Conservation (phyloP, 1,140 invertebrate genomes). For the Pogonomyrmex californicus region DNA sequence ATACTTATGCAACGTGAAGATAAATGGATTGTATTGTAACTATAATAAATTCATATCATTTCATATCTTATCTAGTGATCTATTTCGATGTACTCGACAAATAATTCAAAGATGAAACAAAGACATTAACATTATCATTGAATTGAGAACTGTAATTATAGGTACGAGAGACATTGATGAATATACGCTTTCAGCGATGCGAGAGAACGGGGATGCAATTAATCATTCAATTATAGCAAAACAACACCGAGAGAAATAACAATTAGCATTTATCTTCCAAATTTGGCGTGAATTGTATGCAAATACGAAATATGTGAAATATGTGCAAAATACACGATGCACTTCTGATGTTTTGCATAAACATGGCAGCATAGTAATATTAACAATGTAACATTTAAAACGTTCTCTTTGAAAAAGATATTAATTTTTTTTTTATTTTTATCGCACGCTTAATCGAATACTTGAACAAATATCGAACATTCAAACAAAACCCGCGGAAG, state of each 20-base stretch:
- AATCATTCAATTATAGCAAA: slow-evolving; percentile 63
- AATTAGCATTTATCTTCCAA: slow-evolving; percentile 52
- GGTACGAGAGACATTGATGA: slow-evolving; percentile 67
- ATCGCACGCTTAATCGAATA: slow-evolving; percentile 21
- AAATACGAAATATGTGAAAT: slow-evolving; percentile 8
- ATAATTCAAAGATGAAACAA: slow-evolving; percentile 51
- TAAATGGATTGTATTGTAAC: neutral
- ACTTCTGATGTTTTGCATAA: neutral
- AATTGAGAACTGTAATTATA: slow-evolving; percentile 68
- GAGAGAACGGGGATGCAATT: slow-evolving; percentile 37
- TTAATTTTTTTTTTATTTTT: neutral
- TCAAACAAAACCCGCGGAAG: slow-evolving; percentile 30
- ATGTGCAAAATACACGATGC: neutral
- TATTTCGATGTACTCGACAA: slow-evolving; percentile 38
- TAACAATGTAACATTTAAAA: slow-evolving; percentile 7
- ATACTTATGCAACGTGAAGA: neutral
- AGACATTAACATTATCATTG: slow-evolving; percentile 56
- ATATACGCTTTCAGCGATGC: slow-evolving; percentile 61
- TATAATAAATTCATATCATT: neutral
- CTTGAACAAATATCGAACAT: slow-evolving; percentile 24
- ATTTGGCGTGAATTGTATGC: slow-evolving; percentile 32
- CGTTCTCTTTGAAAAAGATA: neutral
- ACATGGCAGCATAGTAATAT: slow-evolving; percentile 1
- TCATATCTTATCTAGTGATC: slow-evolving; percentile 19
- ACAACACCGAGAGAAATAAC: slow-evolving; percentile 16